A percentile compares a stretch with the other conserved stretches of the same genome.
Conservation (phyloP, 2,797 vertebrate genomes). For the Phrynocephalus forsythii region DNA sequence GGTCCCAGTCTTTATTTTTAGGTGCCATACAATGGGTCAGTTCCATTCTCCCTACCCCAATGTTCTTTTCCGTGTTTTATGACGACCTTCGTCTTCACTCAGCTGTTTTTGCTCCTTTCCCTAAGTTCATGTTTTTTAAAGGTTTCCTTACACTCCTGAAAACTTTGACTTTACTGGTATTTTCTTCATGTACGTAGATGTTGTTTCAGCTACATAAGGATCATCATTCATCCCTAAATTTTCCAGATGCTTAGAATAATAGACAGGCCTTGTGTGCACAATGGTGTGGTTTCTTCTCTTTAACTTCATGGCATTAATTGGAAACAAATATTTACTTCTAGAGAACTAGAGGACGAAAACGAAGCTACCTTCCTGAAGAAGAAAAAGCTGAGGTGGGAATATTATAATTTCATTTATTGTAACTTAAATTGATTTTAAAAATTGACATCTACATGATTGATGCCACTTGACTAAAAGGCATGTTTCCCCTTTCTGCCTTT, state of each 20-base stretch:
- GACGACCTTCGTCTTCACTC: background rate
- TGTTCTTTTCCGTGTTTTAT: background rate
- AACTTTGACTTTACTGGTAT: background rate
- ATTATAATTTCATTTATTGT: constrained; percentile 62
- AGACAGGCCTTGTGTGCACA: background rate
- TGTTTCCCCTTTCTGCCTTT: constrained; percentile 46
- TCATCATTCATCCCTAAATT: background rate
- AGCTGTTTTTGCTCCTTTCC: background rate
- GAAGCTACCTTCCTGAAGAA: constrained; percentile 90
- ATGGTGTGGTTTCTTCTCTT: background rate
- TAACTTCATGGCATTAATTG: constrained; percentile 25
- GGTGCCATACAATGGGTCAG: background rate
- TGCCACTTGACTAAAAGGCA: constrained; percentile 57
- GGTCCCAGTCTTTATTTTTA: background rate
- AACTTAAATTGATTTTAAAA: constrained; percentile 43
- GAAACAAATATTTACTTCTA: constrained; percentile 76
- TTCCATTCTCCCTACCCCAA: background rate
- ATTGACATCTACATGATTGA: constrained; percentile 54
- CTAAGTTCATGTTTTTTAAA: background rate
- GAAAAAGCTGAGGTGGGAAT: constrained; percentile 93
- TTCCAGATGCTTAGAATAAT: background rate
- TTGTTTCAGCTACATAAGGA: background rate
- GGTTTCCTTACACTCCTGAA: background rate
- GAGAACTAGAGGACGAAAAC: constrained; percentile 97
- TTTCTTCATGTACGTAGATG: background rate